Base-by-base conservation (phyloP, 1,140 invertebrate genomes). In the Philopotamus ludificatus region DNA sequence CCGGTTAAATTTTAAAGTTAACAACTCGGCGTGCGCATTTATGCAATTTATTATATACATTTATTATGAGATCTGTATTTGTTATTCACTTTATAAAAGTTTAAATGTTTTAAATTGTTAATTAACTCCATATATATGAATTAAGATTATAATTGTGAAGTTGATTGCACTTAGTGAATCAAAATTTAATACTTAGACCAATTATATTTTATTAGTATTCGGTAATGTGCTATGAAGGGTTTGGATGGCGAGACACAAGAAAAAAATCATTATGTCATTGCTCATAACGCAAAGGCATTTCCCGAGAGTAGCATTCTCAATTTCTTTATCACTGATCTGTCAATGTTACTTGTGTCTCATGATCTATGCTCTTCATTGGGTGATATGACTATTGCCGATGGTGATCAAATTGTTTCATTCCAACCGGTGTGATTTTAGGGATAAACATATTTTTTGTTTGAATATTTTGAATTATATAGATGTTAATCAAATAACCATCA, bases 401-500 rank as follows among this genome's bases (percentile, higher is more conserved):
- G 67, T 69, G 67, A 69, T 69, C 21, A 45, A 63, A 69, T 65
- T 66, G 49, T 70, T 70, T 65, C 68, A 70, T 70, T 70, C 68
- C 68, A 70, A 18, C 57, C 55, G 59, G 57, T 70, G 64, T 70
- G 61, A 70, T 70, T 61, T 67, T 70, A 66, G 59, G 65, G 34
- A 54, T 64, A 66, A 66, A 70, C 67, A 25, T 61, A 66, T 64
- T 59, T 70, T 63, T 67, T 70, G 47, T 66, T 41, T 41, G 9
- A 41, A 10, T 57, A 42, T 42, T 16, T 57, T 58, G 42, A 54
- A 64, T 45, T 41, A 65, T 59, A 28, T n/a, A 51, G 39, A 60
- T 61, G 54, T 62, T 66, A 49, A 57, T 65, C 18, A 26, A n/a
- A 20, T 39, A 26, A 54, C 45, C 20, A 2, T 54, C n/a, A n/a